Conservation (phyloP, 35 echinoderm and acorn worm species). For the Acanthaster planci region DNA sequence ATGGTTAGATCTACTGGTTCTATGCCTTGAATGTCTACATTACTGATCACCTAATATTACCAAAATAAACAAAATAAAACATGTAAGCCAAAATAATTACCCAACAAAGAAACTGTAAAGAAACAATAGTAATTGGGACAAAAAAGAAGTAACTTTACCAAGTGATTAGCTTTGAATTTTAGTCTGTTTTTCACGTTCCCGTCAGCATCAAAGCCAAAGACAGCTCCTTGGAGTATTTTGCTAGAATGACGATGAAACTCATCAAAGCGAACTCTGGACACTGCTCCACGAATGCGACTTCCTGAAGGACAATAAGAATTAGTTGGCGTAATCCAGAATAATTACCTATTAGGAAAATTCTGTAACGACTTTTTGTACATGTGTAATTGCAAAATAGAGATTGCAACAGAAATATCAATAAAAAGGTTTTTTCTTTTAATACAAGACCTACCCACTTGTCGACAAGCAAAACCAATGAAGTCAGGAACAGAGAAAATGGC, state of each 20-base stretch:
- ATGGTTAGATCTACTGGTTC: constrained; percentile 90
- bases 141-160: constrained; percentile 54
- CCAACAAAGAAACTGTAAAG: not conserved
- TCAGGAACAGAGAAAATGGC: constrained; percentile 94
- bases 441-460: constrained; percentile 91
- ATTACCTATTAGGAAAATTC: too few relatives aligned
- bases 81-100: not conserved
- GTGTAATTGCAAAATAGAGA: too few relatives aligned
- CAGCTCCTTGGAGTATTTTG: constrained; percentile 69
- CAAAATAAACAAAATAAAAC: not conserved
- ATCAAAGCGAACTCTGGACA: constrained; percentile 88
- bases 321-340: too few relatives aligned
- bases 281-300: constrained; percentile 89
- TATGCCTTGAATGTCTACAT: constrained; percentile 87
- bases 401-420: too few relatives aligned
- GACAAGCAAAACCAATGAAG: constrained; percentile 96
- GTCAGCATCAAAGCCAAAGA: constrained; percentile 76
- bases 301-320: constrained; percentile 40
- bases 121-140: too few relatives aligned
- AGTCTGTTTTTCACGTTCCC: constrained; percentile 57
- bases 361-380: too few relatives aligned
- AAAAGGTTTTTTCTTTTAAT: not conserved
- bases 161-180: constrained; percentile 75
- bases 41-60: constrained; percentile 73
- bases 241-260: constrained; percentile 89